Evolutionary conservation across 2,113 vertebrate genomes (phyloP), one percentile per base, ranked within the genome.

Genomic region (Peromyscus maniculatus): DNA sequence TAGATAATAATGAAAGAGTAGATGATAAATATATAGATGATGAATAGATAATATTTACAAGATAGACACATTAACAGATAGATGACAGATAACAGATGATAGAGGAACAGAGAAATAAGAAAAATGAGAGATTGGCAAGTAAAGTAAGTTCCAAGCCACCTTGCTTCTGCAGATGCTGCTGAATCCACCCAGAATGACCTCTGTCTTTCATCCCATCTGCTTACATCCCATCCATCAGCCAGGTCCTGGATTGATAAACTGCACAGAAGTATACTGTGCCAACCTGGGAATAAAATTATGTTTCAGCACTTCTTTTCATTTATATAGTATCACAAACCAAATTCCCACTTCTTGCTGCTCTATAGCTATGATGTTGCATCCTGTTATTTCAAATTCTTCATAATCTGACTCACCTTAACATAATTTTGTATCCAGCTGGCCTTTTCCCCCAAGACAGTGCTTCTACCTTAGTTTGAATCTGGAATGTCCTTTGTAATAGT

Each of bases 211-310:
- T 16, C 79, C 74, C 33, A 80, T 28, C 24, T 39, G n/a, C 46
- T 75, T 80, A 43, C 9, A 74, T 31, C 49, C 46, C 15, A 7
- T n/a, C 52, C 3, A 26, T 55, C 67, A n/a, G 49, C 71, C 75
- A 83, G 21, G 43, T 10, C 67, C 75, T 55, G 52, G 78, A 43
- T 11, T 69, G 67, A 82, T 33, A 80, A 91, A 17, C 33, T 43
- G 22, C 24, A 39, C 10, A 28, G 22, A 80, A 74, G 59, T 93
- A 52, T 21, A 10, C 39, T 7, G 39, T n/a, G 39, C 49, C 87
- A 95, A 95, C 21, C 55, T 43, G 82, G 49, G 74, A 77, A 77
- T 77, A 83, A 59, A 78, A 93, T 55, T 17, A 82, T 31, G 91
- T 64, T 89, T 83, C 77, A 88, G 31, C 28, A 84, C 55, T 71